Evolutionary conservation across 2,113 vertebrate genomes (phyloP).

Genomic region (Bubalus kerabau): DNA sequence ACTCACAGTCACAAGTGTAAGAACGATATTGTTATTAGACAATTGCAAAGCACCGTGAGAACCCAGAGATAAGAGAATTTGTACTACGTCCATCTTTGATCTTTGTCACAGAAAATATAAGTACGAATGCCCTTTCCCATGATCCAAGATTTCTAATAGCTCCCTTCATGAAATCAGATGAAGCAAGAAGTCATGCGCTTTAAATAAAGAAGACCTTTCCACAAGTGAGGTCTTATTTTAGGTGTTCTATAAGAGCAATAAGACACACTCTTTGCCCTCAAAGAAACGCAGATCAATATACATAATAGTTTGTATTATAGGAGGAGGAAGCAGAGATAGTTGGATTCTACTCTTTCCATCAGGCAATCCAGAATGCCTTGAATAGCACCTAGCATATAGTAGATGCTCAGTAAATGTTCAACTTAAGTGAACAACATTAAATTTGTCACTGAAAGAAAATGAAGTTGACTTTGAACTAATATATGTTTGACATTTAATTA

Average conservation of each 20-base stretch:
- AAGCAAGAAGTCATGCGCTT: background rate
- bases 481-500: slow-evolving; percentile 28
- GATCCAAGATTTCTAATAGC: background rate
- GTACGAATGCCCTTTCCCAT: background rate
- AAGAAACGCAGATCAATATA: background rate
- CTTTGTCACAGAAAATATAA: background rate
- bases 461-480: slow-evolving; percentile 6
- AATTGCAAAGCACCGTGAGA: background rate
- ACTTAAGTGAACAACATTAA: background rate
- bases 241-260: background rate
- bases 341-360: background rate
- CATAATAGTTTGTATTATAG: background rate
- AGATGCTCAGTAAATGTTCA: background rate
- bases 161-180: background rate
- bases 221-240: background rate
- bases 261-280: background rate
- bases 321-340: background rate
- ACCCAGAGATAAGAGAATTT: background rate
- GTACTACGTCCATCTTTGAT: background rate
- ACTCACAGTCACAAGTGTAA: background rate
- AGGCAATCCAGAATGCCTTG: background rate
- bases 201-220: background rate
- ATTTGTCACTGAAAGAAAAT: background rate
- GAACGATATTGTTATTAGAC: background rate
- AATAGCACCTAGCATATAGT: background rate